Conservation (phyloP, 1,140 invertebrate species). For the Magallana gigas region DNA sequence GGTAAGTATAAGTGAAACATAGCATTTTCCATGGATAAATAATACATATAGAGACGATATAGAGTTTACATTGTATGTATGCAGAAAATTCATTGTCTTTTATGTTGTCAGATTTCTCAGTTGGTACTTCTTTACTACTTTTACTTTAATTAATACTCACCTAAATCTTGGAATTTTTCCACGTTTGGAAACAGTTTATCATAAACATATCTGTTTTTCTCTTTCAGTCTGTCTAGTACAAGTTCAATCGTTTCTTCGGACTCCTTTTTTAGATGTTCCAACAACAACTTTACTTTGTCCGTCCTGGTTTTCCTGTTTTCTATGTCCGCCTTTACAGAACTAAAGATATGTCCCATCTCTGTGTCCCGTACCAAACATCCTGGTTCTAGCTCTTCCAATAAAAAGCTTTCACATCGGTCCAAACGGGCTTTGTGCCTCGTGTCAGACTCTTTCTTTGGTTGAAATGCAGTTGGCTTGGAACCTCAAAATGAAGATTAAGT, state of each 20-base stretch:
- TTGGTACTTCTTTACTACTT: too few species aligned
- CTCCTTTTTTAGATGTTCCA: not conserved
- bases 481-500: too few species aligned
- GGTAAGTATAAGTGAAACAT: too few species aligned
- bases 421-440: not conserved
- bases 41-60: too few species aligned
- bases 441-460: not conserved
- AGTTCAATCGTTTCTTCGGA: not conserved
- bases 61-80: too few species aligned
- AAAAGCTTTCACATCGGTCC: not conserved
- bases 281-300: not conserved
- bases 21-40: too few species aligned
- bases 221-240: not conserved
- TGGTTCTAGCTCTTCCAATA: not conserved
- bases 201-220: not conserved
- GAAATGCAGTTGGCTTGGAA: too few species aligned
- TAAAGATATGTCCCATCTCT: not conserved
- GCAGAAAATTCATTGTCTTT: too few species aligned
- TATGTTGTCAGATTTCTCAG: too few species aligned
- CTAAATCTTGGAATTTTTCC: not conserved
- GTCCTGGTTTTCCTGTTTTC: not conserved
- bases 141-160: not conserved
- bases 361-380: not conserved
- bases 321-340: not conserved
- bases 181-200: not conserved